Base-by-base conservation (phyloP, 2,113 vertebrate species). In the Anser brachyrhynchus region DNA sequence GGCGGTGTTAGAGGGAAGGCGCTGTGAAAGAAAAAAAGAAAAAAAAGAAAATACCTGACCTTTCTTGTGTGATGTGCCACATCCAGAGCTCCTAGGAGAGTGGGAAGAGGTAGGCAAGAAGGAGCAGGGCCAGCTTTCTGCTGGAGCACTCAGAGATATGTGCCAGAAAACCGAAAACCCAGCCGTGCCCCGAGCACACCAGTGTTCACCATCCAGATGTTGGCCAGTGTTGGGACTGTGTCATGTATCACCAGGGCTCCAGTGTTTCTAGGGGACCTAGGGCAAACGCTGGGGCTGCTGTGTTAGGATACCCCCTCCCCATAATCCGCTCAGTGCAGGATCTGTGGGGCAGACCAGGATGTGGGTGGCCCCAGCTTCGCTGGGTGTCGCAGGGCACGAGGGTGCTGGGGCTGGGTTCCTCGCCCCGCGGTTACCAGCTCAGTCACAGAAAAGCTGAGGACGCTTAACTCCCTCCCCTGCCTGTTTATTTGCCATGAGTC, bases 171-270 rank as follows among this genome's bases (percentile, higher is more conserved):
- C 39, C n/a, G 10, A 9, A 16, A 9, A 31, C 12, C 61, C 25
- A 11, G 15, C 16, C 25, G 6, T 46, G 58, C 26, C 33, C 43
- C 0, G 0, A 66, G 39, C 21, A 57, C 1, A 0, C 13, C 54
- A 20, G 25, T 43, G 64, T 28, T 71, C n/a, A 12, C 67, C 2
- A 2, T 26, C 51, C 19, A 49, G 65, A 51, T 41, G 62, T 8
- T 86, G 35, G 65, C 7, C 18, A 19, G 41, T 19, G 5, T 25
- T 23, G 49, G 51, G 31, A 22, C 54, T 4, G 5, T 13, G 16
- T 2, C 4, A 19, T 8, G 20, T 8, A 25, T 28, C 49, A 57
- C 52, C 25, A 39, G 33, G 19, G 26, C 51, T 22, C 15, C 19
- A 74, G 31, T n/a, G n/a, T 73, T 93, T 70, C 33, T 43, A 44